Base-by-base conservation (phyloP, 2,797 vertebrate genomes). In the Ictinia mississippiensis region DNA sequence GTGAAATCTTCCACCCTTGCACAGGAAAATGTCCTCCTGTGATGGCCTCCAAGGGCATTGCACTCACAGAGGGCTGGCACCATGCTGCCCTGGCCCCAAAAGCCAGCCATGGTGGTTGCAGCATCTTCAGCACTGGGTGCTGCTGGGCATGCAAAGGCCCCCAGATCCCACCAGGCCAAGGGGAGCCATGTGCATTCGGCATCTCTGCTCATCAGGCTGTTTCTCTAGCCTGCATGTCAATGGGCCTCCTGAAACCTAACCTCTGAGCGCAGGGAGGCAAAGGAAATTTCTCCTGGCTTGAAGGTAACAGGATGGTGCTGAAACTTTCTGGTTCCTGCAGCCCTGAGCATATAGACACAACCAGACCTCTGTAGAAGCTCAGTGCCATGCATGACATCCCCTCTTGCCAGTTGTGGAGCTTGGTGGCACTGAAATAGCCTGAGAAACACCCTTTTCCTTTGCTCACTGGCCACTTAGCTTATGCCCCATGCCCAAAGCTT, bases 301-400 rank as follows among this genome's bases (percentile, higher is more conserved):
- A 58, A 59, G 26, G 15, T 37, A 65, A 33, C 2, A 2, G 45
- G 15, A 37, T 47, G 20, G 25, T 1, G 0, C 47, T 49, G 53
- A 49, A 61, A 10, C 4, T n/a, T n/a, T 7, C 40, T 19, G 23
- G 10, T n/a, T 45, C 35, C 72, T 83, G 59, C 11, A 65, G 38
- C 50, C 25, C 25, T 1, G 1, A 35, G 44, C 52, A 28, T 5
- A 65, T 4, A 65, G 11, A 9, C 2, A 3, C 8, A 23, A 53
- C 4, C n/a, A 58, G 38, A 38, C 35, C 4, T n/a, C 67, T 73
- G 33, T 22, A 78, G 79, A 42, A 14, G 6, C 52, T 92, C 47
- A 5, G 0, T 45, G 44, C 53, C 35, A n/a, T 0, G 0, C 31
- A 31, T 1, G 0, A 12, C 66, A 59, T 33, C 19, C 16, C 10